Conservation (phyloP, 2,888 invertebrate genomes). For the Gortyna flavago region DNA sequence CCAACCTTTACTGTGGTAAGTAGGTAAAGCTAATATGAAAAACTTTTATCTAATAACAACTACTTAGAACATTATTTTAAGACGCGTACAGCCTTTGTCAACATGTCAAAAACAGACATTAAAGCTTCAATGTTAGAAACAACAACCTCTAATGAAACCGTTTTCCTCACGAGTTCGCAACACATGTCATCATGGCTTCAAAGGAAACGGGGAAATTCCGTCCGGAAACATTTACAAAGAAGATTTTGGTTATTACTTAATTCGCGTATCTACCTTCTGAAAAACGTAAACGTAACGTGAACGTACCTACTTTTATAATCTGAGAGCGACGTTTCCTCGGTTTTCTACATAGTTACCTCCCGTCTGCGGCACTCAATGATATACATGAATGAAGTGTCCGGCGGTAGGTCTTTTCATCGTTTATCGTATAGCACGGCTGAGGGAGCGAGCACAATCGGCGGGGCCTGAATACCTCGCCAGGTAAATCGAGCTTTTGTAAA, state of each 20-base stretch:
- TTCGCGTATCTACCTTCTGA: slow-evolving; percentile 37
- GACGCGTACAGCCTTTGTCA: slow-evolving; percentile 4
- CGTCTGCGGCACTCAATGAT: slow-evolving; percentile 78
- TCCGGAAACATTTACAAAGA: slow-evolving; percentile 54
- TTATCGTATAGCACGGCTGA: slow-evolving; percentile 80
- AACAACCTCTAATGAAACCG: slow-evolving; percentile 56
- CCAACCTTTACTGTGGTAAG: background rate
- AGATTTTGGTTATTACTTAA: slow-evolving; percentile 55
- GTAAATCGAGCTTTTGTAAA: slow-evolving; percentile 76
- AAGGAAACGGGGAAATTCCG: slow-evolving; percentile 52
- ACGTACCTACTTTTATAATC: slow-evolving; percentile 30
- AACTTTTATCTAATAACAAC: background rate
- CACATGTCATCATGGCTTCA: slow-evolving; percentile 53
- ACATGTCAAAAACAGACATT: slow-evolving; percentile 49
- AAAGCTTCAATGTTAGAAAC: slow-evolving; percentile 57
- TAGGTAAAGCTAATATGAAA: background rate
- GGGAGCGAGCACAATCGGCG: slow-evolving; percentile 79
- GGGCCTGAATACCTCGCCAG: slow-evolving; percentile 75
- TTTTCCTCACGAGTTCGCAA: slow-evolving; percentile 51
- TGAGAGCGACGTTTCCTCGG: slow-evolving; percentile 65
- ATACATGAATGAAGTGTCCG: slow-evolving; percentile 87
- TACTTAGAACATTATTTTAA: background rate
- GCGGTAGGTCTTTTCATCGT: slow-evolving; percentile 83
- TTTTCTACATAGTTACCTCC: slow-evolving; percentile 80
- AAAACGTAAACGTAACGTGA: slow-evolving; percentile 34